Conservation (phyloP, 2,888 invertebrate species). For the Acanthosepion esculentum region DNA sequence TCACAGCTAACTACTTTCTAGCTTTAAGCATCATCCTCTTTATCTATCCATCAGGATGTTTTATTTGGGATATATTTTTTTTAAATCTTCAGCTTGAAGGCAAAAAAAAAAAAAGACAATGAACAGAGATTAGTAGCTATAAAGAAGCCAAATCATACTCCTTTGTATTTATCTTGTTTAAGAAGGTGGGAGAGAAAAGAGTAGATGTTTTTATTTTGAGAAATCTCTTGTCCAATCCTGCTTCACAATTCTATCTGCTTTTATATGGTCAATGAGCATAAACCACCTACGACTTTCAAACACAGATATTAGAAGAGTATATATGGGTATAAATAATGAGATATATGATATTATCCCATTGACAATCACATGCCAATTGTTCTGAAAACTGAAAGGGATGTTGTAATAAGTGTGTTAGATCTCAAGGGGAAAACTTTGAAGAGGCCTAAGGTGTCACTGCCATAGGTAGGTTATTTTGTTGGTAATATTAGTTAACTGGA, state of each 20-base stretch:
- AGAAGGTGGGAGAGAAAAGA: neutral
- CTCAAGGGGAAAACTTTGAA: no score
- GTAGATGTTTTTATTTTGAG: slow-evolving; percentile 16
- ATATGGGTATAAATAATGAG: neutral
- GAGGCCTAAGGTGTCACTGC: no score
- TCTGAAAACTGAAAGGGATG: no score
- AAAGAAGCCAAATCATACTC: neutral
- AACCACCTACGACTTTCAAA: neutral
- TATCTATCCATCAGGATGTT: neutral
- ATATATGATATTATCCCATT: neutral
- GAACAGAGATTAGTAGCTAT: slow-evolving; percentile 33
- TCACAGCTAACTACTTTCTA: neutral
- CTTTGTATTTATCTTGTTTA: neutral
- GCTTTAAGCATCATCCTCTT: neutral
- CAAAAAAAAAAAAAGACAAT: slow-evolving; percentile 1
- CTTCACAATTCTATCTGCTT: neutral
- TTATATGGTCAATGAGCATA: neutral
- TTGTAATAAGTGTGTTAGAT: no score
- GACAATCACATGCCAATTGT: no score
- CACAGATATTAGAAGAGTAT: neutral
- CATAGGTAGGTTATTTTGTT: no score
- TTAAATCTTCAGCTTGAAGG: neutral
- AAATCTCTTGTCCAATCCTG: neutral
- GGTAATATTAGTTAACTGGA: no score
- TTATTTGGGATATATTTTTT: neutral